Evolutionary conservation across 2,113 vertebrate species (phyloP), one percentile per base, ranked within the genome.

Genomic region (Canis aureus): DNA sequence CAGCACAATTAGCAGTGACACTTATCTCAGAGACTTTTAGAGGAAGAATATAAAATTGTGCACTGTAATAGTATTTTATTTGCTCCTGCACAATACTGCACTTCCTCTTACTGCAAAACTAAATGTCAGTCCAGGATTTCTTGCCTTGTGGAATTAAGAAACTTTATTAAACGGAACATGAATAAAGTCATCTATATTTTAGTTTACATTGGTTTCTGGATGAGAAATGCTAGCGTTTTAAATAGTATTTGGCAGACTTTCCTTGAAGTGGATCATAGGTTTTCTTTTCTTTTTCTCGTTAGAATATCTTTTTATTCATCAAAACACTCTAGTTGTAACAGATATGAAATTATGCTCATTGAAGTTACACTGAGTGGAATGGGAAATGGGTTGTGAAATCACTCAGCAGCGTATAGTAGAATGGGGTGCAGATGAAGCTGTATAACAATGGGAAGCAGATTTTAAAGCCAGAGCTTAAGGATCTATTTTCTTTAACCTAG

Each of bases 151-250:
- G 16, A 96, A 94, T 96, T 93, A 94, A 91, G 57, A 60, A 53
- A 87, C 3, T 66, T 97, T 95, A 95, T 95, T 81, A 95, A 96
- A 94, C 16, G 20, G 11, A 84, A 89, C 53, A 85, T 74, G 51
- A 91, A 97, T 91, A 89, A 89, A 87, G 16, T 89, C 66, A 43
- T 87, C 32, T 25, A 19, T 89, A 78, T 78, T 97, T 91, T 82
- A 89, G n/a, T 94, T 97, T 94, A 94, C 76, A 71, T 82, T 94
- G 49, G 27, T 93, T 97, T 93, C 55, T 78, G 8, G 13, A 89
- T 97, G 62, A 96, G 43, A 97, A 94, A 69, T 92, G 16, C 69
- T 27, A 97, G 53, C n/a, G 64, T 74, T 95, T 97, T 93, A 57
- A 87, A 83, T 89, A 76, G 19, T 55, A 78, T 49, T 90, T 95